phyloP scores from a whole-genome alignment of 2,113 vertebrate species.

The Trichomycterus rosablanca region DNA sequence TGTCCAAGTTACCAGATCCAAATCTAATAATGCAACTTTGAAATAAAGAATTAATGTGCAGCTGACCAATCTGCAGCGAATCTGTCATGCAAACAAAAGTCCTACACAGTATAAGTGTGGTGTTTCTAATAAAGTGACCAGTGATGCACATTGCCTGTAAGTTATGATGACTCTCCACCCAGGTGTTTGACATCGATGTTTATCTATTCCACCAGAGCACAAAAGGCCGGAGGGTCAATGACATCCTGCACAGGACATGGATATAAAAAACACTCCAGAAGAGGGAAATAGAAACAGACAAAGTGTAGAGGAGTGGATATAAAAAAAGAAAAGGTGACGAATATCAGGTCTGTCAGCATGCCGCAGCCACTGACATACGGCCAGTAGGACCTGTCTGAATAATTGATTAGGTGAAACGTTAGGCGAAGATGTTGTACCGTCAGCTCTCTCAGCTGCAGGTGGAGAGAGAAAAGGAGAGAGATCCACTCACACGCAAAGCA shows the following conservation, averaged over 20 bases:
- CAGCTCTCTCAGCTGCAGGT: slow-evolving; percentile 37
- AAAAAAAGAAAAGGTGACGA: slow-evolving; percentile 71
- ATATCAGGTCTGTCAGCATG: slow-evolving; percentile 65
- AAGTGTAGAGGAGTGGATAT: not conserved
- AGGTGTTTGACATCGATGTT: not conserved
- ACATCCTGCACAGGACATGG: not conserved
- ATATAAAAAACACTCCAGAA: not conserved
- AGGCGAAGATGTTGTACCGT: slow-evolving; percentile 56
- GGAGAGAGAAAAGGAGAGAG: slow-evolving; percentile 22
- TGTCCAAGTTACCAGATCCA: too few relatives aligned
- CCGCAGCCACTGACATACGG: slow-evolving; percentile 70
- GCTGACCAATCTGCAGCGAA: too few relatives aligned
- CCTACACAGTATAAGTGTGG: too few relatives aligned
- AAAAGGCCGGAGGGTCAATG: slow-evolving; percentile 8
- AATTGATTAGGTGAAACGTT: slow-evolving; percentile 78
- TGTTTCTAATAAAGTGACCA: too few relatives aligned
- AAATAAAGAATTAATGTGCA: too few relatives aligned
- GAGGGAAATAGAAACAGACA: slow-evolving; percentile 7
- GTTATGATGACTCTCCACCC: not conserved
- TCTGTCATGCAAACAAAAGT: too few relatives aligned
- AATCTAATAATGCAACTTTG: too few relatives aligned
- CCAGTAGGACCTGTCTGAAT: slow-evolving; percentile 76
- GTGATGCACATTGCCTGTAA: not conserved
- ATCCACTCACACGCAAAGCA: not conserved
- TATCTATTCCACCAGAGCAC: slow-evolving; percentile 4